Evolutionary conservation across 2,888 invertebrate species (phyloP).

Genomic region (Lasius fuliginosus): DNA sequence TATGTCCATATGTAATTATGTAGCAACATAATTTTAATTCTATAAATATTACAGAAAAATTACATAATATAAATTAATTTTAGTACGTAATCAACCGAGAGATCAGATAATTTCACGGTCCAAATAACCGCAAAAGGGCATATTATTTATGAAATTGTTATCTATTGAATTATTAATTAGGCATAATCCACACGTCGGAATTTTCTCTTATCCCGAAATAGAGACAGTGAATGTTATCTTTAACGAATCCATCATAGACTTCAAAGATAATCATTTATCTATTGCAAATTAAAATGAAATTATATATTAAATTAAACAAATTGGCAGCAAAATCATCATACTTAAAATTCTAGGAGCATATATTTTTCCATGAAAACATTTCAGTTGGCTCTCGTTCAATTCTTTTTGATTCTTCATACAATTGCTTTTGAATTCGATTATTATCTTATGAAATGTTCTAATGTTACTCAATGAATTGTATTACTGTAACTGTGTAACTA

Average conservation of each 20-base stretch:
- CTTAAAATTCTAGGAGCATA: slow-evolving; percentile 1
- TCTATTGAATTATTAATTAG: slow-evolving; percentile 60
- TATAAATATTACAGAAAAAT: too few relatives aligned
- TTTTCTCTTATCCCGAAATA: slow-evolving; percentile 57
- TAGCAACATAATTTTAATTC: too few relatives aligned
- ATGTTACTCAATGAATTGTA: not conserved
- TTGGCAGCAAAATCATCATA: not conserved
- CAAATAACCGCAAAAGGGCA: slow-evolving; percentile 50
- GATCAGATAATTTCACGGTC: slow-evolving; percentile 55
- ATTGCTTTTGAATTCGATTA: not conserved
- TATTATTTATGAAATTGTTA: slow-evolving; percentile 55
- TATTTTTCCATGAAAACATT: not conserved
- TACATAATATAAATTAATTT: not conserved
- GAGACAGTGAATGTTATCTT: slow-evolving; percentile 64
- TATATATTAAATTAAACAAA: not conserved
- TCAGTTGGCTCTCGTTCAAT: not conserved
- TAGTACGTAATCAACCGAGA: slow-evolving; percentile 59
- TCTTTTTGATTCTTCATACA: too few relatives aligned
- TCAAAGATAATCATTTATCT: slow-evolving; percentile 60
- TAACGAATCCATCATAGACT: slow-evolving; percentile 60
- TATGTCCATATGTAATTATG: too few relatives aligned
- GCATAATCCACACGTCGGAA: slow-evolving; percentile 27
- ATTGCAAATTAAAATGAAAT: not conserved
- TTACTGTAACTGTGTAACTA: not conserved
- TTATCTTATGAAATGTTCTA: slow-evolving; percentile 1